phyloP scores from a whole-genome alignment of 2,888 invertebrate species.

The Oscheius myriophilus region DNA sequence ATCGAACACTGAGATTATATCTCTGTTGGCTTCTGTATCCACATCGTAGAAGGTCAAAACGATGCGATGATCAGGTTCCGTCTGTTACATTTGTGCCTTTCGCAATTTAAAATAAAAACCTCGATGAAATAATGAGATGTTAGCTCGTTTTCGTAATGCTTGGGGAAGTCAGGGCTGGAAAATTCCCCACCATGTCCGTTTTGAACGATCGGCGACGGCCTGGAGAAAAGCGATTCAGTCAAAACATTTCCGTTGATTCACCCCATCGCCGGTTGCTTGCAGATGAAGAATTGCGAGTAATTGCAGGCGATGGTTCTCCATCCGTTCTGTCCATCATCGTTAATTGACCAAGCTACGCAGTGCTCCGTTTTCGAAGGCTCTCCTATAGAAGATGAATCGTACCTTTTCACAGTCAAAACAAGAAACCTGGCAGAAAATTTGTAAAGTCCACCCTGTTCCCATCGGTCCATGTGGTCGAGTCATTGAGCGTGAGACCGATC shows the following conservation, averaged over 20 bases:
- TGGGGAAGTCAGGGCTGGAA: constrained; percentile 9
- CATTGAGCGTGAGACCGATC: constrained; percentile 14
- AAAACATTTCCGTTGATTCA: not conserved
- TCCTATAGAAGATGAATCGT: too few relatives aligned
- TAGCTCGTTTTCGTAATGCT: not conserved
- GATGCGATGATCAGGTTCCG: constrained; percentile 3
- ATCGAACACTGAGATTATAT: constrained; percentile 14
- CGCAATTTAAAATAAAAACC: not conserved
- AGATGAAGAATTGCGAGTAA: constrained; percentile 24
- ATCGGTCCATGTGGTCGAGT: constrained; percentile 5
- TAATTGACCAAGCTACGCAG: constrained; percentile 20
- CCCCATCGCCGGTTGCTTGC: constrained; percentile 18
- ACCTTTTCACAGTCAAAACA: too few relatives aligned
- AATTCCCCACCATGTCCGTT: not conserved
- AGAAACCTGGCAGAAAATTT: not conserved
- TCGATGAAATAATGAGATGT: constrained; percentile 18
- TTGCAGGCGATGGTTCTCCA: constrained; percentile 25
- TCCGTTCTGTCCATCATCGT: constrained; percentile 15
- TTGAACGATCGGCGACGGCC: constrained; percentile 4
- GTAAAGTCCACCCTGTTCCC: constrained; percentile 12
- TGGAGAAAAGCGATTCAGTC: not conserved
- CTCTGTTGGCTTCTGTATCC: constrained; percentile 13
- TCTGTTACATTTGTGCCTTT: too few relatives aligned
- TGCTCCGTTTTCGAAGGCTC: not conserved
- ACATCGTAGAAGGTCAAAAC: constrained; percentile 15